Evolutionary conservation across 2,113 vertebrate species (phyloP).

Genomic region (Chroicocephalus ridibundus): DNA sequence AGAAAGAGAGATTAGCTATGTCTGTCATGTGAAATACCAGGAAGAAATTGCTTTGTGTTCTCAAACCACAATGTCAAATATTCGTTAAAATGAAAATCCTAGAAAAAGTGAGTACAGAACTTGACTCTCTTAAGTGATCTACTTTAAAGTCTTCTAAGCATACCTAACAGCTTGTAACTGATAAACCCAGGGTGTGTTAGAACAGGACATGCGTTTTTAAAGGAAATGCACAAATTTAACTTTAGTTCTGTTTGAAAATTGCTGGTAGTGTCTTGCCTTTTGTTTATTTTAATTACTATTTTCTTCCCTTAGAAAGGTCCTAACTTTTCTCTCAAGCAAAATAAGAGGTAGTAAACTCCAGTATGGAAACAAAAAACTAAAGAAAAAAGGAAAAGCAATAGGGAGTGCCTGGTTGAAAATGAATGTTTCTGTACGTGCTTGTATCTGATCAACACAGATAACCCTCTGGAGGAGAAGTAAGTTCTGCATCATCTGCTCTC

Average conservation of each 20-base stretch:
- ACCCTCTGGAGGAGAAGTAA: neutral
- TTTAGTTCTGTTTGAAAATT: neutral
- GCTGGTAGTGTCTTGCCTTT: neutral
- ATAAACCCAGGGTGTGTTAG: neutral
- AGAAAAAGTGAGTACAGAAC: neutral
- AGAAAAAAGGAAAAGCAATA: neutral
- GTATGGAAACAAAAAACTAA: neutral
- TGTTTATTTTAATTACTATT: neutral
- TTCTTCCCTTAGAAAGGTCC: neutral
- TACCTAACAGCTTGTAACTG: neutral
- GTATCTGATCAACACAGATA: neutral
- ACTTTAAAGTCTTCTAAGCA: neutral
- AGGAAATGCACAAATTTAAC: neutral
- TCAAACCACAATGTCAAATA: neutral
- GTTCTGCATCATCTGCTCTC: neutral
- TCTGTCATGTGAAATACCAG: neutral
- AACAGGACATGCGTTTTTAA: neutral
- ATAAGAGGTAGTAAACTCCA: neutral
- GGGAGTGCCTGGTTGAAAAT: neutral
- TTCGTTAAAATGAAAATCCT: neutral
- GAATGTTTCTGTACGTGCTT: neutral
- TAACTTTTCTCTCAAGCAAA: neutral
- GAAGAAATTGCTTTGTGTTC: neutral
- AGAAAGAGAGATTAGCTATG: neutral
- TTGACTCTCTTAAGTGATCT: neutral